Percentiles rank a stretch among this genome's conserved stretches.
phyloP scores from a whole-genome alignment of 2,797 vertebrate species.

The Peromyscus nudipes region DNA sequence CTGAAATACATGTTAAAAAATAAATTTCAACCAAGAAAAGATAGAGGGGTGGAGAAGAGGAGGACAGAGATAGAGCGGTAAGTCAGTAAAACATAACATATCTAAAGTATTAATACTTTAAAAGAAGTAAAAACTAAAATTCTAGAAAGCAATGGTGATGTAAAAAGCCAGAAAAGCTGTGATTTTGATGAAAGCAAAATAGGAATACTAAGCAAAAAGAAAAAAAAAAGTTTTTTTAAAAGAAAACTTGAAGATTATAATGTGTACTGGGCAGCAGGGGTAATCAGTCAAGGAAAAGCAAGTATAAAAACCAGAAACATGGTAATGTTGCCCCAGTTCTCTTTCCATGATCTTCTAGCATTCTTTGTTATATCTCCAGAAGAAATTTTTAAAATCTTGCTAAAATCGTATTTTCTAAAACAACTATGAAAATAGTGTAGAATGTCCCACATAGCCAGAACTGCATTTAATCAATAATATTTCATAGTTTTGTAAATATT shows the following conservation, averaged over 20 bases:
- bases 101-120: neutral
- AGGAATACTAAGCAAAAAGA: neutral
- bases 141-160: neutral
- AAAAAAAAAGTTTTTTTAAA: neutral
- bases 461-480: neutral
- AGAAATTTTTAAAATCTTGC: neutral
- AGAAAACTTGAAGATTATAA: conserved; percentile 46
- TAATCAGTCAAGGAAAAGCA: neutral
- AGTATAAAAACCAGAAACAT: neutral
- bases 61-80: neutral
- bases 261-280: neutral
- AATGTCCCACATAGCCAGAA: conserved; percentile 26
- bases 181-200: neutral
- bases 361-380: conserved; percentile 8
- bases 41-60: neutral
- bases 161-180: neutral
- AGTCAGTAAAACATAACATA: neutral
- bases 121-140: conserved; percentile 15
- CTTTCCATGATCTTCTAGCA: neutral
- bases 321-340: conserved; percentile 25
- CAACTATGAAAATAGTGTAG: neutral
- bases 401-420: neutral
- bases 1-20: conserved; percentile 7
- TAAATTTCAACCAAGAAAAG: neutral
- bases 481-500: conserved; percentile 51